Evolutionary conservation across 2,888 invertebrate genomes (phyloP), one percentile per base, ranked within the genome.

Genomic region (Andrena bicolor): DNA sequence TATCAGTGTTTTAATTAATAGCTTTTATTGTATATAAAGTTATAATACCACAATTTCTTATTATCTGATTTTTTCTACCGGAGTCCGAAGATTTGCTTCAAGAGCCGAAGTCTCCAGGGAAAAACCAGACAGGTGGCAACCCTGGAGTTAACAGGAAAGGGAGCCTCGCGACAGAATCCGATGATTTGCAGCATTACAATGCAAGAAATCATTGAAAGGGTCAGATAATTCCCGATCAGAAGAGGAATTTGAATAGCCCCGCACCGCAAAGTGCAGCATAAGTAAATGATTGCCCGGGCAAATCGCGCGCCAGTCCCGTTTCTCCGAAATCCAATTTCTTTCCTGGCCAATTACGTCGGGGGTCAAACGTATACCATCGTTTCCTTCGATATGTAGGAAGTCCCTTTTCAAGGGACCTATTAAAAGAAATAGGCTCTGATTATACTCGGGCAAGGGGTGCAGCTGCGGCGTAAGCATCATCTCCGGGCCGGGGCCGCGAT

Each of bases 341-440:
- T 61, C 26, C 53, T n/a, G 26, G 26, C 16, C 32, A 66, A 80
- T 80, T 79, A 73, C 73, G 65, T 23, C 28, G 1, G 71, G 26
- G 79, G 63, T 78, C 70, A 78, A 71, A 51, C 64, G 49, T 61
- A 26, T 20, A 41, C 32, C 26, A n/a, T 66, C 56, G 51, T 28
- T 78, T 78, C 65, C 65, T 49, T 49, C 51, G 65, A 78, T 61
- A 65, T 53, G 73, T 66, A 61, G 65, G 79, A 80, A 80, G 80
- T 72, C 65, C 72, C 71, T 65, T 49, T 10, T 65, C 41, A 41
- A 65, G 72, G 72, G 65, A 66, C 51, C 80, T 80, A 72, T 81
- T 80, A 74, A 80, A 80, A 69, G 81, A 74, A 81, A 81, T 74
- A 80, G 69, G 73, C 64, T 60, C 68, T 81, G 82, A 82, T 82